Evolutionary conservation across 2,888 invertebrate species (phyloP).

Genomic region (Syritta pipiens): DNA sequence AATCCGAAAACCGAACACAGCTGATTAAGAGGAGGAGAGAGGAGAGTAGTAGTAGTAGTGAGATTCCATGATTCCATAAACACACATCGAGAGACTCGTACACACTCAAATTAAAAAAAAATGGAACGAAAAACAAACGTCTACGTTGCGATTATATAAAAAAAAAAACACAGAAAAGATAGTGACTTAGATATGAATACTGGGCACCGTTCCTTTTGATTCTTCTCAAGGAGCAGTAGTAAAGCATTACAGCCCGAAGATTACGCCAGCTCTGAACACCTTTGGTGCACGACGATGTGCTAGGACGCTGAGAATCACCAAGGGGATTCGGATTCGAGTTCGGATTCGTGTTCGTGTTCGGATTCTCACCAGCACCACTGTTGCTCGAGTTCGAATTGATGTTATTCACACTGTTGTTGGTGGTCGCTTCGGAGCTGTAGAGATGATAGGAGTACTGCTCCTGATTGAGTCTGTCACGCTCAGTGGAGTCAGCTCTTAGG

Average conservation of each 20-base stretch:
- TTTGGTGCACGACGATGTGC: constrained; percentile 69
- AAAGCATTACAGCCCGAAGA: constrained; percentile 92
- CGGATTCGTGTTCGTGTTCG: too few species aligned
- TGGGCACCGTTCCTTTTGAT: constrained; percentile 89
- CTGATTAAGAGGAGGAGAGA: constrained; percentile 44
- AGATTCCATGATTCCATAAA: constrained; percentile 37
- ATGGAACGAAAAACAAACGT: constrained; percentile 9
- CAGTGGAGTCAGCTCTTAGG: constrained; percentile 74
- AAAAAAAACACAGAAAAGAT: constrained; percentile 33
- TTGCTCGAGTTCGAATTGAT: constrained; percentile 62
- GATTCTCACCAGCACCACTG: constrained; percentile 41
- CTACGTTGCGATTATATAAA: constrained; percentile 61
- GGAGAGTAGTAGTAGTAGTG: too few species aligned
- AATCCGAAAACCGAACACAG: constrained; percentile 50
- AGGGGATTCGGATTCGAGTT: too few species aligned
- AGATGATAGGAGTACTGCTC: constrained; percentile 70
- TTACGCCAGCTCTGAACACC: constrained; percentile 89
- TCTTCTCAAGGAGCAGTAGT: constrained; percentile 92
- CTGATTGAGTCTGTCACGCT: constrained; percentile 76
- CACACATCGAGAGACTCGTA: constrained; percentile 60
- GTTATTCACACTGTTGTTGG: constrained; percentile 67
- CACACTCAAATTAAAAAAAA: constrained; percentile 36
- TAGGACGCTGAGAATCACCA: constrained; percentile 59
- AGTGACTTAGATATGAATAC: constrained; percentile 20
- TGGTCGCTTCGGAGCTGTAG: constrained; percentile 69